phyloP scores from a whole-genome alignment of 2,113 vertebrate species.

The Rhizomys pruinosus region DNA sequence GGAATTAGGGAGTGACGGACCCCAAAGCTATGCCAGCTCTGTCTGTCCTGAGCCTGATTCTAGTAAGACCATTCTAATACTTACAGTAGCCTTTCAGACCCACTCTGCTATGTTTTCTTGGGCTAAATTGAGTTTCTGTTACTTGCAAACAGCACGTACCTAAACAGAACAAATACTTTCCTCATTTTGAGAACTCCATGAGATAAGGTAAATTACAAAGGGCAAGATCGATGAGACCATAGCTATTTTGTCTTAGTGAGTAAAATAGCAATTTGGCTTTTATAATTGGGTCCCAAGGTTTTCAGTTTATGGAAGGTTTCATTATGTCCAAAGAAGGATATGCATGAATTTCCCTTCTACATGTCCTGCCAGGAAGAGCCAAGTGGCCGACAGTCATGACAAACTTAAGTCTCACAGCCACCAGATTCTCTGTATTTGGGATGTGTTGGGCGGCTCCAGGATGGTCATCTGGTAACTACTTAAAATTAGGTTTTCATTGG shows the following conservation, averaged over 20 bases:
- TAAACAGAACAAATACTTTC: slow-evolving; percentile 49
- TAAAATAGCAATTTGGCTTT: slow-evolving; percentile 74
- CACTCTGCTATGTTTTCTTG: not conserved
- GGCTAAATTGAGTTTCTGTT: slow-evolving; percentile 43
- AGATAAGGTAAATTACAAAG: slow-evolving; percentile 79
- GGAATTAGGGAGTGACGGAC: not conserved
- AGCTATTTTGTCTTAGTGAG: slow-evolving; percentile 65
- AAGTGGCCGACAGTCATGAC: not conserved
- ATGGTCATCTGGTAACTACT: slow-evolving; percentile 31
- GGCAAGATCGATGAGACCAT: slow-evolving; percentile 59
- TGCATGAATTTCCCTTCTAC: slow-evolving; percentile 44
- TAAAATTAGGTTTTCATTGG: slow-evolving; percentile 58
- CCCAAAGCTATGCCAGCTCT: not conserved
- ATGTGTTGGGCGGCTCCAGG: not conserved
- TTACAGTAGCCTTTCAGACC: not conserved
- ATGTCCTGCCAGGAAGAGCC: slow-evolving; percentile 33
- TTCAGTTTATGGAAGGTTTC: slow-evolving; percentile 65
- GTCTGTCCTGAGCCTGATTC: not conserved
- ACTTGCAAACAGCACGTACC: slow-evolving; percentile 44
- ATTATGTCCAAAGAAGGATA: slow-evolving; percentile 51
- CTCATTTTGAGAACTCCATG: slow-evolving; percentile 40
- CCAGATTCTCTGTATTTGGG: not conserved
- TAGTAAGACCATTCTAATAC: not conserved
- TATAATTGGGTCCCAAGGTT: slow-evolving; percentile 72
- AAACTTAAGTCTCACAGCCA: not conserved